phyloP scores from a whole-genome alignment of 2,888 invertebrate species.

The Epinotia brunnichana region DNA sequence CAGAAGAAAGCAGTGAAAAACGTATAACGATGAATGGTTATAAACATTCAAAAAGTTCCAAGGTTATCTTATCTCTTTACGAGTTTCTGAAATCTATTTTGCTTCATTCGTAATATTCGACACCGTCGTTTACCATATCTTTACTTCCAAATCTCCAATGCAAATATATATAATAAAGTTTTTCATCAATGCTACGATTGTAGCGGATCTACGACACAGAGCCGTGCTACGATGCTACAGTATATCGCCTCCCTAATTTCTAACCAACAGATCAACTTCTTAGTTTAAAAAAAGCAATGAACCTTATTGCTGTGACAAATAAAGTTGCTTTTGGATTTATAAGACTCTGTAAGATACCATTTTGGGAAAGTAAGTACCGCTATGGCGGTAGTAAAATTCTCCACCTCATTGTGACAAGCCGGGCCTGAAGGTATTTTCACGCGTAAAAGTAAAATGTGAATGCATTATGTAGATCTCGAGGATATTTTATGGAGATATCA shows the following conservation, averaged over 20 bases:
- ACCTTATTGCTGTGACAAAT: neutral
- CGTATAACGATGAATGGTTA: too few relatives aligned
- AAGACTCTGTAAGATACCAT: neutral
- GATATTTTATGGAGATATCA: slow-evolving; percentile 13
- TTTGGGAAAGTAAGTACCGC: neutral
- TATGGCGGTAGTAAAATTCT: slow-evolving; percentile 20
- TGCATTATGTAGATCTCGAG: slow-evolving; percentile 31
- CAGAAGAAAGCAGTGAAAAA: too few relatives aligned
- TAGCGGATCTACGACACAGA: slow-evolving; percentile 1
- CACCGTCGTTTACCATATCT: neutral
- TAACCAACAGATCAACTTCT: neutral
- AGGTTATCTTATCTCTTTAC: too few relatives aligned
- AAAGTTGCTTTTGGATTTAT: neutral
- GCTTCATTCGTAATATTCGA: too few relatives aligned
- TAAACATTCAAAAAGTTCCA: too few relatives aligned
- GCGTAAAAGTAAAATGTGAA: slow-evolving; percentile 21
- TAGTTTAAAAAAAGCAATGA: neutral
- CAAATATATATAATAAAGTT: slow-evolving; percentile 12
- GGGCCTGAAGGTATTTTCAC: slow-evolving; percentile 8
- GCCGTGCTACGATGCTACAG: neutral
- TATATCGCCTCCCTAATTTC: neutral
- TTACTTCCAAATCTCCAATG: neutral
- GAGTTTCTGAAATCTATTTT: too few relatives aligned
- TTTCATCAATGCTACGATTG: slow-evolving; percentile 13
- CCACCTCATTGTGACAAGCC: slow-evolving; percentile 11